Base-by-base conservation (phyloP, 2,797 vertebrate genomes). In the Malurus splendens region DNA sequence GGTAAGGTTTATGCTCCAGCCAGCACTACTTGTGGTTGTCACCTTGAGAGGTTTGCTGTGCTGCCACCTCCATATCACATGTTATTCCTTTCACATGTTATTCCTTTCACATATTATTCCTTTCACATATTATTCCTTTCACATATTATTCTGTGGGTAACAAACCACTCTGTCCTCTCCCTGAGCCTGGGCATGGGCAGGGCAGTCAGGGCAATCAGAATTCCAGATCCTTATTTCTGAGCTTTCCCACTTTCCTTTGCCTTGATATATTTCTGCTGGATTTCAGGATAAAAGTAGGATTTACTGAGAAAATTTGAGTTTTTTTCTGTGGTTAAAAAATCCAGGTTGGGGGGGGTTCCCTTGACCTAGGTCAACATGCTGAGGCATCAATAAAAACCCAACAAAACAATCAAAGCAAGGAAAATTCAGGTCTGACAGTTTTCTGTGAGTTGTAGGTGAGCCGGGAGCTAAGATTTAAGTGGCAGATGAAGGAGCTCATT, bases 51-150 rank as follows among this genome's bases (percentile, higher is more conserved):
- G 6, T 51, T 61, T 76, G 42, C 74, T 50, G 56, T 16, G 23
- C 41, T 8, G 4, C 20, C 51, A 10, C 36, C 52, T 24, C 51
- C 32, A 10, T 30, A 36, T 72, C 45, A 10, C 18, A 22, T 11
- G 0, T 2, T 8, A 10, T 54, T 48, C 30, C 10, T 36, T 30
- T 72, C 45, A 10, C 20, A 22, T 11, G 0, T 2, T 8, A 10
- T 54, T 48, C 30, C 5, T 36, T 30, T 72, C 45, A 10, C 20
- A 22, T 11, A 0, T 2, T 8, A 10, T 54, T 48, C 30, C 36
- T 36, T 30, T 72, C 45, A 10, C 20, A 22, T 11, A 0, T 2
- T 8, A 10, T 54, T 48, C 30, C 36, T 36, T 30, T 72, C 45
- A 10, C 20, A 22, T 11, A 0, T 2, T 8, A 10, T 54, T 48